These are phyloP conservation scores for Podarcis lilfordi DNA, from an alignment of 2,797 vertebrate genomes.

Conservation along the genomic window DNA sequence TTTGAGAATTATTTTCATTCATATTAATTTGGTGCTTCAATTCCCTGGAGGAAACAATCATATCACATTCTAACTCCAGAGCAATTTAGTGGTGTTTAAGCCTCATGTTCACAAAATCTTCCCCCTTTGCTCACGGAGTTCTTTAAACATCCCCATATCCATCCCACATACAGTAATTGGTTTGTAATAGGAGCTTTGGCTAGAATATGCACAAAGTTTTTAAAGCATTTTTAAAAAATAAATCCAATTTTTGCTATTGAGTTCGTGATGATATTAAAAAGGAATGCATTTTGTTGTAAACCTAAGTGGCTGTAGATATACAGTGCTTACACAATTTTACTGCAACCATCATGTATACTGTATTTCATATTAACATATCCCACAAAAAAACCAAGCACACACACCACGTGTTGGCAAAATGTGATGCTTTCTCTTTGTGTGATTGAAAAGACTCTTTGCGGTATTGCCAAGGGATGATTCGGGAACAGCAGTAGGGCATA, in stretches of 20 bases:
- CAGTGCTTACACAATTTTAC: not conserved
- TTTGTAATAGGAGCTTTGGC: not conserved
- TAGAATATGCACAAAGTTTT: not conserved
- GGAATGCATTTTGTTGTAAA: conserved; percentile 2
- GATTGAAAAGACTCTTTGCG: not conserved
- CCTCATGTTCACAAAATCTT: not conserved
- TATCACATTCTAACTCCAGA: not conserved
- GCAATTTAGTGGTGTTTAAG: conserved; percentile 2
- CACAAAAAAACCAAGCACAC: not conserved
- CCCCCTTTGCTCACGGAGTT: not conserved
- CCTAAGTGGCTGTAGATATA: not conserved
- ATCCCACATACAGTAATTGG: not conserved
- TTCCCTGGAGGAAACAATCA: not conserved
- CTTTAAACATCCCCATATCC: conserved; percentile 4
- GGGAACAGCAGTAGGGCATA: not conserved
- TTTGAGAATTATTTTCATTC: conserved; percentile 9
- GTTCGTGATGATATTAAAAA: not conserved
- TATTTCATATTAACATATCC: not conserved
- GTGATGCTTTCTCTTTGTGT: not conserved
- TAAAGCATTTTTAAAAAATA: not conserved
- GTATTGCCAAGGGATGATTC: not conserved
- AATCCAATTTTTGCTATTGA: conserved; percentile 4
- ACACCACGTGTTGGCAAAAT: not conserved
- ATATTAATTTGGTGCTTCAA: not conserved
- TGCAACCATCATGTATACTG: not conserved